Conservation (phyloP, 2,113 vertebrate species). For the Otocyon megalotis region DNA sequence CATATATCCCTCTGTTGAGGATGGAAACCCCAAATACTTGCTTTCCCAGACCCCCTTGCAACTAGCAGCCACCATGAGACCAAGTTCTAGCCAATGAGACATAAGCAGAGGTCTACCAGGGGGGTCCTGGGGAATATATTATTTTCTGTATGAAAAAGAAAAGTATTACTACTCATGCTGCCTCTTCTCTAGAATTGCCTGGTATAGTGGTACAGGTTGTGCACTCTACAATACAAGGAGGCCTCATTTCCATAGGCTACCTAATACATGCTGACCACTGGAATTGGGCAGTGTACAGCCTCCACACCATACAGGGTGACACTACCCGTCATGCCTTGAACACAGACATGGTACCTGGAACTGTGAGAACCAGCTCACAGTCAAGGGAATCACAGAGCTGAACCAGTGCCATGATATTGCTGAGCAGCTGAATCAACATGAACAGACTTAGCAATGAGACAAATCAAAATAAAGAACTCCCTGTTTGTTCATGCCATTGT, state of each 20-base stretch:
- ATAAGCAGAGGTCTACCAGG: neutral
- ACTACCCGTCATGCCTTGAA: neutral
- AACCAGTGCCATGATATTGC: neutral
- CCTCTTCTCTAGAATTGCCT: neutral
- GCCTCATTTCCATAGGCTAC: neutral
- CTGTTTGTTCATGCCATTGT: too few species aligned
- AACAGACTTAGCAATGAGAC: neutral
- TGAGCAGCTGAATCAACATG: neutral
- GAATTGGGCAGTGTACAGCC: neutral
- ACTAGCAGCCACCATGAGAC: neutral
- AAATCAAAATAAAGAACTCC: neutral
- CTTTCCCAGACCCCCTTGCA: constrained; percentile 9
- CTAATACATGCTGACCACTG: neutral
- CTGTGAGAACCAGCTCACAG: neutral
- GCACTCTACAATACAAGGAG: neutral
- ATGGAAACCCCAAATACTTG: neutral
- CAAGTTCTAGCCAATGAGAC: neutral
- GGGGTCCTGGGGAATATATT: neutral
- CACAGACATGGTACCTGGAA: neutral
- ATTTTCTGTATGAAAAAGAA: neutral
- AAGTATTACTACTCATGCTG: neutral
- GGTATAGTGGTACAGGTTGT: neutral
- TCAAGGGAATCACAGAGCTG: neutral
- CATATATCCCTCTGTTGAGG: neutral
- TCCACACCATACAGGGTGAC: neutral